Percentiles rank a stretch among this genome's conserved stretches.
phyloP scores from a whole-genome alignment of 2,797 vertebrate species.

The Lagodon rhomboides region DNA sequence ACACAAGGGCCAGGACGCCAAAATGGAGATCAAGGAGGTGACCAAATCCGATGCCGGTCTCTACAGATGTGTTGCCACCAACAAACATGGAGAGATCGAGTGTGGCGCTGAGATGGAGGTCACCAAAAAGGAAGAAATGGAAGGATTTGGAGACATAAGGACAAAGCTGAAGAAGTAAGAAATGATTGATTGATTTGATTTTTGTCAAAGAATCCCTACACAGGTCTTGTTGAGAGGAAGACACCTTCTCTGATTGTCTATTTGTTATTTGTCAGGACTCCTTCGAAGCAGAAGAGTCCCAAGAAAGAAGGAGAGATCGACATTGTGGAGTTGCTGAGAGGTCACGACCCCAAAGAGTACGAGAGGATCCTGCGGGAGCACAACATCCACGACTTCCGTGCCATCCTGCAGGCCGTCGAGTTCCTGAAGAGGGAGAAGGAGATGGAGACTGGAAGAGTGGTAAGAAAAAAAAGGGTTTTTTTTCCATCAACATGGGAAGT shows the following conservation, averaged over 20 bases:
- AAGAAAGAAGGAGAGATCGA: constrained; percentile 90
- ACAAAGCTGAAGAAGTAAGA: constrained; percentile 94
- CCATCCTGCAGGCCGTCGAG: constrained; percentile 94
- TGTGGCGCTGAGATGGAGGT: constrained; percentile 91
- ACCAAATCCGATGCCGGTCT: constrained; percentile 94
- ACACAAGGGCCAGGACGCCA: constrained; percentile 94
- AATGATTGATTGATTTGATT: background rate
- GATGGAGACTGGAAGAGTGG: constrained; percentile 88
- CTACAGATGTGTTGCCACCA: constrained; percentile 95
- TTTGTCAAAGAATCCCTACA: background rate
- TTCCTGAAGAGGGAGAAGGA: constrained; percentile 90
- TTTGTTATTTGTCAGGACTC: constrained; percentile 83
- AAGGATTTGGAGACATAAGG: constrained; percentile 88
- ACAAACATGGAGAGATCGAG: constrained; percentile 96
- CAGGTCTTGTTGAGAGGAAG: background rate
- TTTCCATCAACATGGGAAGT: no score
- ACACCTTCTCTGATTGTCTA: background rate
- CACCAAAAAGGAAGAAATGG: constrained; percentile 89
- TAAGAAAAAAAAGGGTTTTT: no score
- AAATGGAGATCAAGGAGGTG: constrained; percentile 93
- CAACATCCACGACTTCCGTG: constrained; percentile 93
- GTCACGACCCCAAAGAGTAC: constrained; percentile 95
- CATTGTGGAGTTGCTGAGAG: constrained; percentile 93
- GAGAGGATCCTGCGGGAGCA: constrained; percentile 93
- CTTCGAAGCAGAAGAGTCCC: constrained; percentile 90